phyloP scores from a whole-genome alignment of 2,797 vertebrate species.

The Hypotaenidia philippensis region DNA sequence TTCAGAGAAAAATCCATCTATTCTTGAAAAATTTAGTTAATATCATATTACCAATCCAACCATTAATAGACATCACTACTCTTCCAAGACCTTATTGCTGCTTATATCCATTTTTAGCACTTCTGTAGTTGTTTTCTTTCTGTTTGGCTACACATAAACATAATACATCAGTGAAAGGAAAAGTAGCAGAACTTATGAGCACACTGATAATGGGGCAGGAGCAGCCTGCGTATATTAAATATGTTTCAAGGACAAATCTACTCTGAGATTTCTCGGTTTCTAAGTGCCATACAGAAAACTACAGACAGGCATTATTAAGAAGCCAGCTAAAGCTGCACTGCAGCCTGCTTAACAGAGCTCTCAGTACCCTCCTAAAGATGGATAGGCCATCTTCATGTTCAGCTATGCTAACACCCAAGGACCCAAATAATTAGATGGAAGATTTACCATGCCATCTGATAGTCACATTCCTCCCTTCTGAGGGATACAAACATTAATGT shows the following conservation, averaged over 20 bases:
- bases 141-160: neutral
- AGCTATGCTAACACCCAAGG: neutral
- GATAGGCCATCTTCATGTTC: neutral
- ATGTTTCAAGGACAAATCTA: neutral
- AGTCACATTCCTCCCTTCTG: neutral
- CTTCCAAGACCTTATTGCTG: neutral
- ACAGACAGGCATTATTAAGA: neutral
- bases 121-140: neutral
- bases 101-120: neutral
- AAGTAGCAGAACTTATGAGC: neutral
- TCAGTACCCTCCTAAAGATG: neutral
- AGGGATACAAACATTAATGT: neutral
- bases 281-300: neutral
- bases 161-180: neutral
- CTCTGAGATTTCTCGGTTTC: neutral
- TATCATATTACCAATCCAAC: neutral
- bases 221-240: neutral
- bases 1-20: neutral
- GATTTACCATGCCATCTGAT: neutral
- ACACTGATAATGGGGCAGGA: neutral
- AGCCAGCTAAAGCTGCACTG: neutral
- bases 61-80: neutral
- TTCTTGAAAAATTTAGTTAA: neutral
- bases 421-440: neutral
- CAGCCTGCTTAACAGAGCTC: neutral